These are phyloP conservation scores for Illadopsis cleaveri DNA, from an alignment of 2,113 vertebrate species.

Conservation along the genomic window DNA sequence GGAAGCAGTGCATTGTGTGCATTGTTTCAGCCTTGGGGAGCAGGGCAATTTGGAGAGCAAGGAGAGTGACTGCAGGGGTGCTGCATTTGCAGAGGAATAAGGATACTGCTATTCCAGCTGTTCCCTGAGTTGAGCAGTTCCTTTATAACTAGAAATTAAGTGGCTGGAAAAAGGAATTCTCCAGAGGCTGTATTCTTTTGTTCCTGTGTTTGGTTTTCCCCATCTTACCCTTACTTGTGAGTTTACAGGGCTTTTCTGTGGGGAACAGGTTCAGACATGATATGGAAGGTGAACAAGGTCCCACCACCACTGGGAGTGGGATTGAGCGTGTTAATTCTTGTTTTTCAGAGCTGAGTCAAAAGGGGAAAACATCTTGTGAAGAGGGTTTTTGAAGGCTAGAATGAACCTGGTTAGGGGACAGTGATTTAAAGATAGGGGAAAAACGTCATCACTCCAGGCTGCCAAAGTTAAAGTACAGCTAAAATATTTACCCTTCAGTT, in stretches of 20 bases:
- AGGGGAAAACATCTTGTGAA: neutral
- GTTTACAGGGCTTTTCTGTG: neutral
- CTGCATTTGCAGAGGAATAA: neutral
- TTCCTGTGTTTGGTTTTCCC: neutral
- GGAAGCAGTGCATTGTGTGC: neutral
- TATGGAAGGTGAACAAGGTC: neutral
- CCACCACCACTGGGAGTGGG: neutral
- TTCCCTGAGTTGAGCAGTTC: neutral
- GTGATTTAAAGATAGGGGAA: neutral
- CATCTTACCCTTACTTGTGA: neutral
- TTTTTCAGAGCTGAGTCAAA: neutral
- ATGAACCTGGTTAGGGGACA: neutral
- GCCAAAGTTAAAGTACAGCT: neutral
- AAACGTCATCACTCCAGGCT: neutral
- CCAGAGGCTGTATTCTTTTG: neutral
- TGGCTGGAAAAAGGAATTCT: neutral
- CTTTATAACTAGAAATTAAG: neutral
- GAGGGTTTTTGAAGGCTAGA: neutral
- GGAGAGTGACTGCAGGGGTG: neutral
- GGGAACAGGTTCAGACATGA: neutral
- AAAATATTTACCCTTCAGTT: neutral
- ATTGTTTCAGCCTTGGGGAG: neutral
- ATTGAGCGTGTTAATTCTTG: neutral
- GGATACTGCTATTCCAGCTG: neutral
- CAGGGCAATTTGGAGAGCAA: neutral